These are phyloP conservation scores for Plagiodera versicolora DNA, from an alignment of 2,888 invertebrate genomes.

Conservation along the genomic window DNA sequence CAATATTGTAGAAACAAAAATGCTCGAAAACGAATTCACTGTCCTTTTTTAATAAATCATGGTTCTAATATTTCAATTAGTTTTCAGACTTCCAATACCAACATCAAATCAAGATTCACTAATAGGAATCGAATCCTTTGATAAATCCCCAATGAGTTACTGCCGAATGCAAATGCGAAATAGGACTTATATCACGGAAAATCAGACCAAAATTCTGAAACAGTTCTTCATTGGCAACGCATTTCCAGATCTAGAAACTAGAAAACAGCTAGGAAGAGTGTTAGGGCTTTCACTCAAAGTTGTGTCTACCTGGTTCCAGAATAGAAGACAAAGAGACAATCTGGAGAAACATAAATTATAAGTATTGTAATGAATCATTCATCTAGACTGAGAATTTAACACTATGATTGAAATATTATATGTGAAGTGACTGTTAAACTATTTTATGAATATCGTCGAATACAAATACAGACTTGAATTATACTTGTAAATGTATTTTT, in stretches of 20 bases:
- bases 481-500: too few species aligned
- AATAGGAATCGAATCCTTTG: neutral
- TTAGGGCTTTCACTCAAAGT: neutral
- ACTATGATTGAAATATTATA: too few species aligned
- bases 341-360: neutral
- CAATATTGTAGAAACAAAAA: too few species aligned
- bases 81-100: neutral
- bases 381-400: too few species aligned
- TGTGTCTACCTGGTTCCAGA: conserved; percentile 9
- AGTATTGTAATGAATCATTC: neutral
- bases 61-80: neutral
- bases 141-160: neutral
- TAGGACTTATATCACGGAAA: neutral
- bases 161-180: neutral
- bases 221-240: neutral
- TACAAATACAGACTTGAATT: too few species aligned
- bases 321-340: conserved; percentile 6
- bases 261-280: neutral
- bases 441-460: too few species aligned
- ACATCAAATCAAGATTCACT: neutral
- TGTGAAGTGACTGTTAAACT: too few species aligned
- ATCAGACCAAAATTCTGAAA: neutral
- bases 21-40: too few species aligned
- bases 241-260: neutral
- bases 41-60: too few species aligned